Evolutionary conservation across 2,113 vertebrate genomes (phyloP).

Genomic region (Xenotilapia caudafasciata): DNA sequence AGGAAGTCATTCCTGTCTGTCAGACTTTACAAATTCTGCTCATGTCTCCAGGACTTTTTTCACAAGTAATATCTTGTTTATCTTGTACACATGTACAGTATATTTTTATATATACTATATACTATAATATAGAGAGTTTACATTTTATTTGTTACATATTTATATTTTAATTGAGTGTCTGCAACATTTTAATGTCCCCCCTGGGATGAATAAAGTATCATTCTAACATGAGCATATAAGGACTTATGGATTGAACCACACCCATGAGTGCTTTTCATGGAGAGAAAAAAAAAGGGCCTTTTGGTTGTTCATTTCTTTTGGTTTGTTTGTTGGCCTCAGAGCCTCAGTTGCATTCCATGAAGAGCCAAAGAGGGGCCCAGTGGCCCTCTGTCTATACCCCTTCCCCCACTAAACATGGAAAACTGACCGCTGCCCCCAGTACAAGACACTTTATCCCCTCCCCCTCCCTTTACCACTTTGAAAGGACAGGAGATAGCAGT

Average conservation of each 20-base stretch:
- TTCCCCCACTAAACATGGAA: constrained; percentile 70
- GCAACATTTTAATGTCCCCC: not conserved
- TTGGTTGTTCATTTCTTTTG: not conserved
- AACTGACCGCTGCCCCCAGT: constrained; percentile 55
- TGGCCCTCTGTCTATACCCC: constrained; percentile 71
- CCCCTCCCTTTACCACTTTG: constrained; percentile 55
- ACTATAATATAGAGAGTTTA: not conserved
- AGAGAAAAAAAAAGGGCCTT: not conserved
- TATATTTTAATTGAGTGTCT: not conserved
- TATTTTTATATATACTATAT: not conserved
- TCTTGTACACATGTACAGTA: not conserved
- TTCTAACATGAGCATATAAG: not conserved
- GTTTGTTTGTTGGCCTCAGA: constrained; percentile 2
- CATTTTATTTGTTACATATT: not conserved
- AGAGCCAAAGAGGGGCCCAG: constrained; percentile 61
- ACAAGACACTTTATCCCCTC: constrained; percentile 66
- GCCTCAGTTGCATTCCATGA: constrained; percentile 60
- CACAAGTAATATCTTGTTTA: not conserved
- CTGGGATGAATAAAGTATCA: not conserved
- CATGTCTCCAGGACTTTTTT: not conserved
- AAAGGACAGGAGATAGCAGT: constrained; percentile 75
- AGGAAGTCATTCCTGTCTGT: not conserved
- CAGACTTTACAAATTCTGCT: not conserved
- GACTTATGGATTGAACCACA: not conserved
- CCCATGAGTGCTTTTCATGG: not conserved